A percentile compares a stretch with the other conserved stretches of the same genome.
Evolutionary conservation across 2,888 invertebrate species (phyloP).

Genomic region (Drosophila testacea): DNA sequence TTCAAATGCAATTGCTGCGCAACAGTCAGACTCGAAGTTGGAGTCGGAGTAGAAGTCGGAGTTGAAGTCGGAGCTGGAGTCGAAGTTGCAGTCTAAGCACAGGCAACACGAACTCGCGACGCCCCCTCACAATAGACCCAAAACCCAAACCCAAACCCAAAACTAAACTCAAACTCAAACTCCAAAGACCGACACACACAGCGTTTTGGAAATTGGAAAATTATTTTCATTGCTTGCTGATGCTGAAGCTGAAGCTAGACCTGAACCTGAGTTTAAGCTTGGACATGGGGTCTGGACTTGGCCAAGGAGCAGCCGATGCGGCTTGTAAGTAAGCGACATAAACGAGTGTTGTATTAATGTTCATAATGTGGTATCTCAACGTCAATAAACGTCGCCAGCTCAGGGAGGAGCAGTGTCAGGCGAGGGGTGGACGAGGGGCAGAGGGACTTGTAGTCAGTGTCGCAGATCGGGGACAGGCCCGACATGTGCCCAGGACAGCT

Average conservation of each 20-base stretch:
- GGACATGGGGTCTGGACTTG: constrained; percentile 14
- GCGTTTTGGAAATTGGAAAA: constrained; percentile 80
- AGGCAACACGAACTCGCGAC: constrained; percentile 67
- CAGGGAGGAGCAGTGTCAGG: neutral
- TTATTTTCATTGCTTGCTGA: constrained; percentile 71
- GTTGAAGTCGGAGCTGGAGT: constrained; percentile 13
- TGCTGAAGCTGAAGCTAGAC: constrained; percentile 6
- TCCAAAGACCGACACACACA: constrained; percentile 65
- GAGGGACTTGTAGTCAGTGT: constrained; percentile 29
- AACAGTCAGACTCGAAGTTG: constrained; percentile 32
- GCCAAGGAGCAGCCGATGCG: constrained; percentile 42
- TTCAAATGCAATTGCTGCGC: constrained; percentile 82
- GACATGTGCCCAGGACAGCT: constrained; percentile 61
- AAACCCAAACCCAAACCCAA: constrained; percentile 29
- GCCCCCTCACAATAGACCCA: constrained; percentile 67
- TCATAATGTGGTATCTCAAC: constrained; percentile 85
- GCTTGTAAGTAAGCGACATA: constrained; percentile 84
- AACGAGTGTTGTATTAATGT: constrained; percentile 85
- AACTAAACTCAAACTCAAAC: constrained; percentile 25
- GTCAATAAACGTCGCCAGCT: constrained; percentile 84
- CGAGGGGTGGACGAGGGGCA: neutral
- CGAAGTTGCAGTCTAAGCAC: constrained; percentile 27
- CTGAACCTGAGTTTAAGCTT: constrained; percentile 10
- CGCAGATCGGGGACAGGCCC: constrained; percentile 57
- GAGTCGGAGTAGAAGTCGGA: constrained; percentile 17